Conservation (phyloP, 2,888 invertebrate species). For the Deroplatys truncata region DNA sequence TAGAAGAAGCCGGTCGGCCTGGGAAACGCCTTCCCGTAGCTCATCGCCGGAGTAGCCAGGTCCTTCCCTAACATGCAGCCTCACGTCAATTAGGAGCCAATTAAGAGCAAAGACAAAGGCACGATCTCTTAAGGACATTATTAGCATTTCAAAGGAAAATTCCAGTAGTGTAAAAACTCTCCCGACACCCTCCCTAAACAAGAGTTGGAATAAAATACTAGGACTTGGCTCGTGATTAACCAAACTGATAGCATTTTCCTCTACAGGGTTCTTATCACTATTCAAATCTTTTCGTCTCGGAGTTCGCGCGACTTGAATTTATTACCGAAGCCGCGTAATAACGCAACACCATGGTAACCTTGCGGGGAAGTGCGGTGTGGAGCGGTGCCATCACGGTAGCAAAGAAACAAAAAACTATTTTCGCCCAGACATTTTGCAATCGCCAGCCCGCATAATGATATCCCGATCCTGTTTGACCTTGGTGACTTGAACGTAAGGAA, state of each 20-base stretch:
- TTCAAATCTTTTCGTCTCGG: not conserved
- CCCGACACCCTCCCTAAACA: not conserved
- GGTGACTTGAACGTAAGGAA: not conserved
- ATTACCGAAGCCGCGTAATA: not conserved
- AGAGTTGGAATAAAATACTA: not conserved
- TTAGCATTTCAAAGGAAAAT: not conserved
- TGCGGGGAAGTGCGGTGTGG: not conserved
- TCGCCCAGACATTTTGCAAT: not conserved
- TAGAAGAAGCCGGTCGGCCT: not conserved
- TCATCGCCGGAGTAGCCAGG: not conserved
- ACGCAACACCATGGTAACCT: not conserved
- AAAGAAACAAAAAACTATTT: not conserved
- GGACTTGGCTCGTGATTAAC: not conserved
- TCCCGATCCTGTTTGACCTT: not conserved
- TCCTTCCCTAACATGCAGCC: not conserved
- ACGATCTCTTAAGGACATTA: not conserved
- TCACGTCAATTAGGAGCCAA: constrained; percentile 7
- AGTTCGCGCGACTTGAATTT: not conserved
- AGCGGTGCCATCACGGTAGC: not conserved
- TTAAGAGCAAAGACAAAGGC: not conserved
- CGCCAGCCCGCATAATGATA: not conserved
- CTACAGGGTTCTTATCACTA: not conserved
- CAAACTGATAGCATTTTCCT: not conserved
- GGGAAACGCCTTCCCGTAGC: not conserved
- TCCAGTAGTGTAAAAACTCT: not conserved